A percentile compares a stretch with the other conserved stretches of the same genome.
Conservation (phyloP, 2,888 invertebrate species). For the Athetis lepigone region DNA sequence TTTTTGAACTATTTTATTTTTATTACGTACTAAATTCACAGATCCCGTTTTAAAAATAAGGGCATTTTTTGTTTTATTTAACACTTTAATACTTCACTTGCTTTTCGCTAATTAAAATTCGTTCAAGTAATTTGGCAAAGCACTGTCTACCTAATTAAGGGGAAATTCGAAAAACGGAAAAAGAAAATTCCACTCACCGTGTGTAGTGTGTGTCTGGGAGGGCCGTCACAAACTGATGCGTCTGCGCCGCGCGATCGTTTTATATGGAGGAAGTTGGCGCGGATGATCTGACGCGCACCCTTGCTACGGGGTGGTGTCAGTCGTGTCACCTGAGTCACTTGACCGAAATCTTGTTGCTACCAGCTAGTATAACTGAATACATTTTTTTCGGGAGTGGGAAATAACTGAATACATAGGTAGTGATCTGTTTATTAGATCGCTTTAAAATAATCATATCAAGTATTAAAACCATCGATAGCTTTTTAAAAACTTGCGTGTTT, state of each 20-base stretch:
- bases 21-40: background rate
- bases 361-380: background rate
- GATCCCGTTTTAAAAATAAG: background rate
- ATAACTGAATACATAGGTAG: no score
- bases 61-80: background rate
- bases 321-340: slow-evolving; percentile 42
- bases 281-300: slow-evolving; percentile 72
- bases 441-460: background rate
- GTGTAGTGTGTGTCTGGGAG: slow-evolving; percentile 74
- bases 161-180: slow-evolving; percentile 30
- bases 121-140: slow-evolving; percentile 5
- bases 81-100: slow-evolving; percentile 29
- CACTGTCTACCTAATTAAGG: slow-evolving; percentile 25
- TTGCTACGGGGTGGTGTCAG: slow-evolving; percentile 62
- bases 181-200: slow-evolving; percentile 75
- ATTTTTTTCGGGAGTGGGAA: no score
- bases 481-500: background rate
- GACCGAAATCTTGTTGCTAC: slow-evolving; percentile 1
- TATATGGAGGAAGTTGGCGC: slow-evolving; percentile 83
- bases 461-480: background rate
- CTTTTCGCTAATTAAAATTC: background rate
- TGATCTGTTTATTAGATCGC: no score
- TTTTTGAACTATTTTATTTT: slow-evolving; percentile 1
- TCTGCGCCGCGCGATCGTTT: slow-evolving; percentile 75
- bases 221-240: slow-evolving; percentile 87